These are phyloP conservation scores for Pseudochaenichthys georgianus DNA, from an alignment of 2,797 vertebrate species.

Conservation along the genomic window DNA sequence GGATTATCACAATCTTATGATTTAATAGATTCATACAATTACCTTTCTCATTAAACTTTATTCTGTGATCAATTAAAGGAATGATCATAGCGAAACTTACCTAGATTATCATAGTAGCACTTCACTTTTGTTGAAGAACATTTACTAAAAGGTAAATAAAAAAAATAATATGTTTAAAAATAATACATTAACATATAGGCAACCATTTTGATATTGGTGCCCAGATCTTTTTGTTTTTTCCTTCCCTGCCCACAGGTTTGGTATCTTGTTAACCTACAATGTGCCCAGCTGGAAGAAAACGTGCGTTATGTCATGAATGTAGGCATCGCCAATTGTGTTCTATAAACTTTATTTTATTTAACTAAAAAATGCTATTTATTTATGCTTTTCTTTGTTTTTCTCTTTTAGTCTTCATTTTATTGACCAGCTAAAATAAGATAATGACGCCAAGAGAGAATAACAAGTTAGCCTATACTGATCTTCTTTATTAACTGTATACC, in stretches of 20 bases:
- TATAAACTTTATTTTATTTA: not conserved
- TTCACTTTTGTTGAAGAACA: conserved; percentile 54
- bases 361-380: not conserved
- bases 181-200: not conserved
- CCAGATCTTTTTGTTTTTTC: not conserved
- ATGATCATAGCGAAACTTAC: conserved; percentile 41
- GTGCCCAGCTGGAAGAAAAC: not conserved
- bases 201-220: not conserved
- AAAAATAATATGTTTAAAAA: not conserved
- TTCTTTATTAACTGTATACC: not conserved
- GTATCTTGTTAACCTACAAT: not conserved
- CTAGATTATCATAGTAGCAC: conserved; percentile 51
- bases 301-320: not conserved
- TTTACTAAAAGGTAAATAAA: conserved; percentile 59
- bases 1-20: not conserved
- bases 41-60: not conserved
- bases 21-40: not conserved
- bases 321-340: not conserved
- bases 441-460: not conserved
- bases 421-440: not conserved
- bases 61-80: not conserved
- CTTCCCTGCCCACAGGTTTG: not conserved
- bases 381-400: not conserved
- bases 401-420: not conserved
- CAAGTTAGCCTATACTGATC: not conserved